A percentile compares a stretch with the other conserved stretches of the same genome.
These are phyloP conservation scores for Macrosteles quadrilineatus DNA, from an alignment of 1,140 invertebrate species.

Conservation along the genomic window DNA sequence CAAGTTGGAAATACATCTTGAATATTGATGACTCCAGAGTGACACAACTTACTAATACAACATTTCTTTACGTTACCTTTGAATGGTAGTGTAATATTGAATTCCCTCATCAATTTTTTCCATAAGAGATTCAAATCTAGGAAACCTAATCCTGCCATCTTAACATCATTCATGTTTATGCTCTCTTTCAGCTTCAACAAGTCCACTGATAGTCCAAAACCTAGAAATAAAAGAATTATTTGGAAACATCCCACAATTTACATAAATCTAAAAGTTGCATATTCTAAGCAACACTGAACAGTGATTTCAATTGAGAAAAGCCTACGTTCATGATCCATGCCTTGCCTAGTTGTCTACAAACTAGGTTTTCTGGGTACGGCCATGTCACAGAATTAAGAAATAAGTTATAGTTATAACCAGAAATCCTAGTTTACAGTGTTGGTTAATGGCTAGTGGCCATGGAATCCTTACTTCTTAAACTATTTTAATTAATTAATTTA, in stretches of 20 bases:
- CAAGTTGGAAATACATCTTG: no score
- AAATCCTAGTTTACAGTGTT: no score
- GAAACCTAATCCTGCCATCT: conserved; percentile 53
- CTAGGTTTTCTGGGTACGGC: no score
- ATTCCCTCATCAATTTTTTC: conserved; percentile 54
- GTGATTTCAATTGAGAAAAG: not conserved
- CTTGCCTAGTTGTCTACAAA: not conserved
- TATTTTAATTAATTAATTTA: no score
- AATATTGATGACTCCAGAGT: no score
- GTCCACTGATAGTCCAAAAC: conserved; percentile 70
- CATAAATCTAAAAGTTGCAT: not conserved
- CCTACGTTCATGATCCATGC: not conserved
- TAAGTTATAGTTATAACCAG: not conserved
- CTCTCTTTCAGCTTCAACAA: conserved; percentile 61
- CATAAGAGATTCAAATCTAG: conserved; percentile 58
- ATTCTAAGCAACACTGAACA: not conserved
- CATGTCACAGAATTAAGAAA: not conserved
- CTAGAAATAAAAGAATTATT: conserved; percentile 47
- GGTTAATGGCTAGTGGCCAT: no score
- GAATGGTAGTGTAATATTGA: conserved; percentile 55
- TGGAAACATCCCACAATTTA: not conserved
- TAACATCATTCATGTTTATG: conserved; percentile 61
- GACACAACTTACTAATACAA: no score
- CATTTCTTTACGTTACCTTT: conserved; percentile 48
- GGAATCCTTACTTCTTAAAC: no score